Evolutionary conservation across 2,888 invertebrate species (phyloP).

Genomic region (Bombyx huttoni): DNA sequence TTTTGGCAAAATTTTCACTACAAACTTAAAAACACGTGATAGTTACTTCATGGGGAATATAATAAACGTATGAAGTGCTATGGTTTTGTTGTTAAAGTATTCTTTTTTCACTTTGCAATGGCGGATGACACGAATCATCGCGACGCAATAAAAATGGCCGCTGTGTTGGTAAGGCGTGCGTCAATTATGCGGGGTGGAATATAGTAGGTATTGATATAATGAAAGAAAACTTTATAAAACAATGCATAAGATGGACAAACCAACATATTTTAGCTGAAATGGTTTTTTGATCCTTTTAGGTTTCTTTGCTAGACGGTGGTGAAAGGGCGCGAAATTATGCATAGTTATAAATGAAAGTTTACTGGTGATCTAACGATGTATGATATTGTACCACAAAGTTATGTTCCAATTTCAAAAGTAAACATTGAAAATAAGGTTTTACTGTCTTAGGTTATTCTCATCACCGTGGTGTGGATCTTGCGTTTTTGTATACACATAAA

Average conservation of each 20-base stretch:
- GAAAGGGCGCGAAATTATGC: slow-evolving; percentile 70
- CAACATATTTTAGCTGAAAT: background rate
- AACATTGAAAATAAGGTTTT: background rate
- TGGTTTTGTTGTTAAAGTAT: slow-evolving; percentile 31
- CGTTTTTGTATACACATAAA: slow-evolving; percentile 2
- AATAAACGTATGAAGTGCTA: slow-evolving; percentile 34
- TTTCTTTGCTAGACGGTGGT: slow-evolving; percentile 33
- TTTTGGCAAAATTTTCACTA: slow-evolving; percentile 34
- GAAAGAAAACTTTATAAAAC: background rate
- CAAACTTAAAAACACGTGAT: slow-evolving; percentile 42
- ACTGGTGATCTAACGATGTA: background rate
- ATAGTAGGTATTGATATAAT: background rate
- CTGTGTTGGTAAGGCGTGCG: slow-evolving; percentile 69
- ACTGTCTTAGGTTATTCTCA: background rate
- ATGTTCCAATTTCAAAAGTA: background rate
- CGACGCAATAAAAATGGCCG: slow-evolving; percentile 73
- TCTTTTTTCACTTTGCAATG: slow-evolving; percentile 58
- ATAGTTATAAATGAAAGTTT: slow-evolving; percentile 4
- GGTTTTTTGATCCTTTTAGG: slow-evolving; percentile 1
- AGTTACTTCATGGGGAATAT: slow-evolving; percentile 27
- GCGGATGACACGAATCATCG: slow-evolving; percentile 72
- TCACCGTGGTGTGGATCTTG: background rate
- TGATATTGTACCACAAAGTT: background rate
- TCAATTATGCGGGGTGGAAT: slow-evolving; percentile 44
- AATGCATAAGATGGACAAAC: background rate